Evolutionary conservation across 2,888 invertebrate species (phyloP).

Genomic region (Chloromyia formosa): DNA sequence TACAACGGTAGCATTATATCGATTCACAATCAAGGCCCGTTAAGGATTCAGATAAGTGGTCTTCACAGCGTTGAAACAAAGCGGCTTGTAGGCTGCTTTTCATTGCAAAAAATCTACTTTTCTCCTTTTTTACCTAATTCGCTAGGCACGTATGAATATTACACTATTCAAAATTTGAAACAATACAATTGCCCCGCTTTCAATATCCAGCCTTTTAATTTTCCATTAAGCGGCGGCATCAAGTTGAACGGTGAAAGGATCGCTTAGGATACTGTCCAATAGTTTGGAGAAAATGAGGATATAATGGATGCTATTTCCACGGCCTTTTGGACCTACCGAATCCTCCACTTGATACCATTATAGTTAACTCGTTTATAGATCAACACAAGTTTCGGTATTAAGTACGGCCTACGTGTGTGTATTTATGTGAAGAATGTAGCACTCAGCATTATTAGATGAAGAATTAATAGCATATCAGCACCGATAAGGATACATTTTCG

Average conservation of each 20-base stretch:
- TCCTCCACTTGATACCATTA: constrained; percentile 6
- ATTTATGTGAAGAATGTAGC: constrained; percentile 5
- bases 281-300: constrained; percentile 20
- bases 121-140: too few relatives aligned
- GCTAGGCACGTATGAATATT: too few relatives aligned
- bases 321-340: not conserved
- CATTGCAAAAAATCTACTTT: too few relatives aligned
- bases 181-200: not conserved
- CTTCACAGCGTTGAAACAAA: too few relatives aligned
- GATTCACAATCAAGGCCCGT: too few relatives aligned
- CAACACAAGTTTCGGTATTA: constrained; percentile 8
- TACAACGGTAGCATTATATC: too few relatives aligned
- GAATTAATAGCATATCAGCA: constrained; percentile 27
- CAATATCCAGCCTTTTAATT: not conserved
- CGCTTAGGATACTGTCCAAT: not conserved
- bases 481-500: constrained; percentile 30
- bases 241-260: constrained; percentile 9
- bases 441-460: constrained; percentile 11
- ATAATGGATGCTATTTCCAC: constrained; percentile 1
- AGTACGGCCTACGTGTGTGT: not conserved
- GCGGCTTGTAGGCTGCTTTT: too few relatives aligned
- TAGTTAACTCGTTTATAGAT: constrained; percentile 29
- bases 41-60: too few relatives aligned
- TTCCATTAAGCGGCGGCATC: not conserved
- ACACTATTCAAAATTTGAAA: too few relatives aligned